phyloP scores from a whole-genome alignment of 2,797 vertebrate species.

The Notolepis coatsorum region DNA sequence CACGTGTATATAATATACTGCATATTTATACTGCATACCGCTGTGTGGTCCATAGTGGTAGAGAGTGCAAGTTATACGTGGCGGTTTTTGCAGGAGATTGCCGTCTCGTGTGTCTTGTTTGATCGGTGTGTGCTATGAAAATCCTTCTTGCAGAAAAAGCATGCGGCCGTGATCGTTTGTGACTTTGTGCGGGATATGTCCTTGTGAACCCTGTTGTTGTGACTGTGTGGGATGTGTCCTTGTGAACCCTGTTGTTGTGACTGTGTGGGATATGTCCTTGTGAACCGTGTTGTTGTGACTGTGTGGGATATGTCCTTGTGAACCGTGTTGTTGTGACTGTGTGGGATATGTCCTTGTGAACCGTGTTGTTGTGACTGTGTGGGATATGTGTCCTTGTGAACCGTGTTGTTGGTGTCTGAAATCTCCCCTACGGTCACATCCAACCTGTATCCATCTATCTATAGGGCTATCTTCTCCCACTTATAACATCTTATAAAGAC shows the following conservation, averaged over 20 bases:
- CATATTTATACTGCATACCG: too few relatives aligned
- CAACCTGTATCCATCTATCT: too few relatives aligned
- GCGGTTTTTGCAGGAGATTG: conserved; percentile 72
- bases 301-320: too few relatives aligned
- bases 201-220: conserved; percentile 55
- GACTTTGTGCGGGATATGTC: too few relatives aligned
- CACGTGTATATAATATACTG: conserved; percentile 73
- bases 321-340: conserved; percentile 37
- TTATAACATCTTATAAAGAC: conserved; percentile 45
- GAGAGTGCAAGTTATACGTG: conserved; percentile 69
- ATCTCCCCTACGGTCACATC: conserved; percentile 71
- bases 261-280: too few relatives aligned
- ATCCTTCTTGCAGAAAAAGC: conserved; percentile 72
- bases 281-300: conserved; percentile 47
- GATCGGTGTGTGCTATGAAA: conserved; percentile 42
- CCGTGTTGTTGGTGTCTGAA: conserved; percentile 48
- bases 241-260: conserved; percentile 55
- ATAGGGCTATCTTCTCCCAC: conserved; percentile 62
- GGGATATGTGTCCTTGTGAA: too few relatives aligned
- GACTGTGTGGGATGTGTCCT: too few relatives aligned
- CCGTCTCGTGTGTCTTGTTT: conserved; percentile 54
- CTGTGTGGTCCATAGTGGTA: conserved; percentile 63
- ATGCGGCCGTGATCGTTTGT: conserved; percentile 79
- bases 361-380: conserved; percentile 35
- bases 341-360: too few relatives aligned